Conservation (phyloP, 2,888 invertebrate genomes). For the Eupithecia subumbrata region DNA sequence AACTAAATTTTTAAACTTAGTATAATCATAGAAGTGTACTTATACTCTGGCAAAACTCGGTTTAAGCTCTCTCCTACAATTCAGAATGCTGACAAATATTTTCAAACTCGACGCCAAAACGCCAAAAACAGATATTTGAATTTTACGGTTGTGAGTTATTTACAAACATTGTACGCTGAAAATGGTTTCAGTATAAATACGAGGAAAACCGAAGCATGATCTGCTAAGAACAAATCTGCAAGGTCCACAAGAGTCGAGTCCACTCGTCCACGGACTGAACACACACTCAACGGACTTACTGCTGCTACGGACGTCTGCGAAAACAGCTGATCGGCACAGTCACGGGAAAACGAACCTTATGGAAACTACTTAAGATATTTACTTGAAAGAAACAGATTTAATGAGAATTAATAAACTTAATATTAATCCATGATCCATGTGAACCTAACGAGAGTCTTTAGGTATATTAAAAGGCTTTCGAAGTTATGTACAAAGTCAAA, state of each 20-base stretch:
- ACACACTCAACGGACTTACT: neutral
- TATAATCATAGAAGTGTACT: too few relatives aligned
- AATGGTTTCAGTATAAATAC: too few relatives aligned
- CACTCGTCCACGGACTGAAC: neutral
- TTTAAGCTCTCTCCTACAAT: too few relatives aligned
- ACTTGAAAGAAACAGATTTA: neutral
- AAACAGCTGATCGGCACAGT: neutral
- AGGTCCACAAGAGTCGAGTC: constrained; percentile 1
- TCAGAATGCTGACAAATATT: too few relatives aligned
- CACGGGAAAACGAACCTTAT: neutral
- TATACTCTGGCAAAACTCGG: too few relatives aligned
- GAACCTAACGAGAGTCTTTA: neutral
- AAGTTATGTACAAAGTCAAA: too few relatives aligned
- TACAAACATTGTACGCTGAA: too few relatives aligned
- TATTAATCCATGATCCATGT: neutral
- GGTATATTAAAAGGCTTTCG: neutral
- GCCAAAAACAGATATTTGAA: too few relatives aligned
- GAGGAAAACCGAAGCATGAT: neutral
- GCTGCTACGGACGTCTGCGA: neutral
- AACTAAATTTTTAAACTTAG: too few relatives aligned
- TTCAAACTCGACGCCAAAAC: too few relatives aligned
- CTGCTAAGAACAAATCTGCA: neutral
- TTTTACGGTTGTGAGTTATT: too few relatives aligned
- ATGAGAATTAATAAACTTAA: too few relatives aligned
- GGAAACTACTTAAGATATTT: neutral